Base-by-base conservation (phyloP, 2,797 vertebrate species). In the Arctocebus calabarensis region DNA sequence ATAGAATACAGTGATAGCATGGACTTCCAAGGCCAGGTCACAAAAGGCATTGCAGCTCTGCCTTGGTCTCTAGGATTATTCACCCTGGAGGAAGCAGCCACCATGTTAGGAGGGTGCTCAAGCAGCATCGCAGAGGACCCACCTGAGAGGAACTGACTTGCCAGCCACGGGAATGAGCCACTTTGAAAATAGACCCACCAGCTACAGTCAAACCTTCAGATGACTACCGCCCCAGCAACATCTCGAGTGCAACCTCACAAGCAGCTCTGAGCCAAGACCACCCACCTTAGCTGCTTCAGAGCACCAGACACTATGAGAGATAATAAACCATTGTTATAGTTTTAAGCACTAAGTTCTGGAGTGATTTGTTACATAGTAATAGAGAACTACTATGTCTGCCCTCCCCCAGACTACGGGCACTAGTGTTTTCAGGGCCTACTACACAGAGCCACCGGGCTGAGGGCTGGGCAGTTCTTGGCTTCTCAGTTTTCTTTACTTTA, bases 1-100 rank as follows among this genome's bases (percentile, higher is more conserved):
- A 23, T 4, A 57, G 52, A 45, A 52, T 12, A 9, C 1, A 13
- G 25, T 2, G 32, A 57, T 1, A 1, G 20, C 0, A 0, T 6
- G 0, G 88, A 29, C n/a, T 17, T 37, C 17, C 20, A 43, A 27
- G 22, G 29, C 4, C 10, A 19, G 34, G 32, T 57, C 48, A 11
- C 17, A 37, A 75, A 34, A 12, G 43, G 34, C 22, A 13, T 10
- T 3, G 0, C 27, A 16, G 3, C n/a, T 57, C 20, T 20, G 71
- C 52, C 52, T 62, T 52, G 16, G 27, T 37, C 52, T 84, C 59
- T 48, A 20, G 32, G 25, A 11, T 34, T 64, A 32, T 70, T 57
- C 0, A 0, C 43, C 43, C 29, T 64, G 40, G 34, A 16, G 29
- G 14, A 64, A 62, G 22, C 13, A 14, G 52, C n/a, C 1, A 0